A percentile compares a stretch with the other conserved stretches of the same genome.
These are phyloP conservation scores for Oplegnathus fasciatus DNA, from an alignment of 2,113 vertebrate species.

Conservation along the genomic window DNA sequence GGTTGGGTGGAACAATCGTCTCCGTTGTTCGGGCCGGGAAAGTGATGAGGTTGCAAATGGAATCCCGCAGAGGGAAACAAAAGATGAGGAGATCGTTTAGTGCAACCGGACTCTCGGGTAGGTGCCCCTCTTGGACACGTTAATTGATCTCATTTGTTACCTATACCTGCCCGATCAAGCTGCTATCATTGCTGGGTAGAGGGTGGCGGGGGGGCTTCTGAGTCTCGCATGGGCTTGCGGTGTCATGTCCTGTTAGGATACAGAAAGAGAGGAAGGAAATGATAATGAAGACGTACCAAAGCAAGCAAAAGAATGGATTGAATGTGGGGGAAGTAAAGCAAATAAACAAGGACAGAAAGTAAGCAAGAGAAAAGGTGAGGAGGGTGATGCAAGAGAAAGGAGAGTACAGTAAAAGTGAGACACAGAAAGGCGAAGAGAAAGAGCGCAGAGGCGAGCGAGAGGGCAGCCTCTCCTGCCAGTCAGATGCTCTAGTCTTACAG, in stretches of 20 bases:
- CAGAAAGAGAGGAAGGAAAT: conserved; percentile 12
- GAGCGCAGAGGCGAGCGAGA: conserved; percentile 75
- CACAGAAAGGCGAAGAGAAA: not conserved
- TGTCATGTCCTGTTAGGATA: conserved; percentile 82
- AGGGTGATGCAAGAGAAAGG: not conserved
- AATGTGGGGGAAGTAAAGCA: not conserved
- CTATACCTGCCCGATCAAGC: conserved; percentile 93
- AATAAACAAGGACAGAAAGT: not conserved
- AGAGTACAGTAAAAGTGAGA: conserved; percentile 13
- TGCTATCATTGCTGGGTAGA: conserved; percentile 84
- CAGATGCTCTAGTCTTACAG: conserved; percentile 88
- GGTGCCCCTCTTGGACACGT: conserved; percentile 92
- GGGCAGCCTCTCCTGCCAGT: conserved; percentile 68
- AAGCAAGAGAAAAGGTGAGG: not conserved
- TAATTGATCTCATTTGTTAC: conserved; percentile 99
- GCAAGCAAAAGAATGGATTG: not conserved
- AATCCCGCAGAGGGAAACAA: conserved; percentile 88
- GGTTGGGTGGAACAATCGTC: conserved; percentile 86
- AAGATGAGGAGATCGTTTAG: conserved; percentile 89
- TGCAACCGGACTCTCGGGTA: conserved; percentile 92
- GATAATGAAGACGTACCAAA: conserved; percentile 54
- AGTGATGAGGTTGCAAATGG: conserved; percentile 88
- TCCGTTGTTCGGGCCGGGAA: conserved; percentile 87
- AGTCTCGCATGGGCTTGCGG: conserved; percentile 52
- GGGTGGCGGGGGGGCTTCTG: not conserved